Conservation (phyloP, 2,888 invertebrate species). For the Meliscaeva auricollis region DNA sequence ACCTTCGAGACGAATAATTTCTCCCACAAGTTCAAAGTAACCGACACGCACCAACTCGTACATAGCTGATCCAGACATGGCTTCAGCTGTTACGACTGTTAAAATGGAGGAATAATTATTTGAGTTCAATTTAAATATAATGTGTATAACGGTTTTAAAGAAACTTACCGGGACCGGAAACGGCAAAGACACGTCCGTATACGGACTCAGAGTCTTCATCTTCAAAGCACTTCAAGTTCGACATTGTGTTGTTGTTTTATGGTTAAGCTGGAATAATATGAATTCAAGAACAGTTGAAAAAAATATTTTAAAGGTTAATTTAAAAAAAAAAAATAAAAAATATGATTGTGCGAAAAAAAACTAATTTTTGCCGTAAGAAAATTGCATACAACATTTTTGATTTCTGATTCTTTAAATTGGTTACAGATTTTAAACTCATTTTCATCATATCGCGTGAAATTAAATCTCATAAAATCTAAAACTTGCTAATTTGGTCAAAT, state of each 20-base stretch:
- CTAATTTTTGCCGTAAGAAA: no score
- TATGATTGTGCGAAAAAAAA: no score
- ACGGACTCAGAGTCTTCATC: slow-evolving; percentile 94
- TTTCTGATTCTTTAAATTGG: no score
- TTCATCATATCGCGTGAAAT: no score
- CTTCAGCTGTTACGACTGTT: slow-evolving; percentile 98
- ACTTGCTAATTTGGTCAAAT: no score
- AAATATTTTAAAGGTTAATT: neutral
- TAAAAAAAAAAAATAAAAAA: neutral
- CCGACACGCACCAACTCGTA: slow-evolving; percentile 99
- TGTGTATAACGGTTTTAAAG: neutral
- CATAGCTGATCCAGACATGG: slow-evolving; percentile 99
- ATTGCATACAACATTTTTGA: no score
- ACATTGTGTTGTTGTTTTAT: slow-evolving; percentile 85
- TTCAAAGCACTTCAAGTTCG: slow-evolving; percentile 88
- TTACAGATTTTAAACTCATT: no score
- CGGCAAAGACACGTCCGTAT: slow-evolving; percentile 98
- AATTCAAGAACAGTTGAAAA: neutral
- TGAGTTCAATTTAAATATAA: neutral
- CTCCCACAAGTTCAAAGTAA: slow-evolving; percentile 98
- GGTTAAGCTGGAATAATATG: slow-evolving; percentile 48
- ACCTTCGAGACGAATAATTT: slow-evolving; percentile 99
- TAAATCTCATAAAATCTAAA: no score
- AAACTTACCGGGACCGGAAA: slow-evolving; percentile 96
- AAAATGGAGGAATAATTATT: neutral